Evolutionary conservation across 2,113 vertebrate species (phyloP).

Genomic region (Verasper variegatus): DNA sequence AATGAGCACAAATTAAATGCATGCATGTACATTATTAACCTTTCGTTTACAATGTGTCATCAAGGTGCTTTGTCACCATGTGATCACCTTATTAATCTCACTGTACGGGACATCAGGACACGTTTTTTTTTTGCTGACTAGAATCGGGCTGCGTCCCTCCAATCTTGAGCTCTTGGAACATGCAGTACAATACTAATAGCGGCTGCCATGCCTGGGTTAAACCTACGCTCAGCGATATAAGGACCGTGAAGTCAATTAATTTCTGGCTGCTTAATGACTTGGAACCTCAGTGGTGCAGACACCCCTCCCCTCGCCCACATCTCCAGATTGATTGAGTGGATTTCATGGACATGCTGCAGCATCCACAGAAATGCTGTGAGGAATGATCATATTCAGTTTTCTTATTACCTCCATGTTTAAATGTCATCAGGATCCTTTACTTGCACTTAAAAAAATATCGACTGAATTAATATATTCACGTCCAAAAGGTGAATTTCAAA

Average conservation of each 20-base stretch:
- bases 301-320: conserved; percentile 67
- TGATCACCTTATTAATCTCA: conserved; percentile 63
- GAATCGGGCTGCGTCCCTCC: conserved; percentile 44
- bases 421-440: conserved; percentile 53
- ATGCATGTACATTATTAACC: conserved; percentile 60
- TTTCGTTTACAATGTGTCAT: conserved; percentile 65
- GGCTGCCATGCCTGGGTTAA: conserved; percentile 73
- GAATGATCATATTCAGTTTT: conserved; percentile 68
- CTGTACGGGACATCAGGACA: conserved; percentile 51
- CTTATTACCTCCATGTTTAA: conserved; percentile 48
- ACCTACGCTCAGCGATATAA: conserved; percentile 76
- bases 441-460: conserved; percentile 21
- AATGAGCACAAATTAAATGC: conserved; percentile 31
- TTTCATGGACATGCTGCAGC: conserved; percentile 72
- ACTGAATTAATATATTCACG: conserved; percentile 44
- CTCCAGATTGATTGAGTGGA: conserved; percentile 76
- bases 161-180: conserved; percentile 52
- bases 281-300: conserved; percentile 74
- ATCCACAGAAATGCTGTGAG: conserved; percentile 62
- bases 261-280: conserved; percentile 84
- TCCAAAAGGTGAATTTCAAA: conserved; percentile 51
- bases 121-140: conserved; percentile 67
- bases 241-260: conserved; percentile 83
- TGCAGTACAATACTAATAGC: conserved; percentile 71
- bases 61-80: conserved; percentile 54